Conservation (phyloP, 2,113 vertebrate genomes). For the Calonectris borealis region DNA sequence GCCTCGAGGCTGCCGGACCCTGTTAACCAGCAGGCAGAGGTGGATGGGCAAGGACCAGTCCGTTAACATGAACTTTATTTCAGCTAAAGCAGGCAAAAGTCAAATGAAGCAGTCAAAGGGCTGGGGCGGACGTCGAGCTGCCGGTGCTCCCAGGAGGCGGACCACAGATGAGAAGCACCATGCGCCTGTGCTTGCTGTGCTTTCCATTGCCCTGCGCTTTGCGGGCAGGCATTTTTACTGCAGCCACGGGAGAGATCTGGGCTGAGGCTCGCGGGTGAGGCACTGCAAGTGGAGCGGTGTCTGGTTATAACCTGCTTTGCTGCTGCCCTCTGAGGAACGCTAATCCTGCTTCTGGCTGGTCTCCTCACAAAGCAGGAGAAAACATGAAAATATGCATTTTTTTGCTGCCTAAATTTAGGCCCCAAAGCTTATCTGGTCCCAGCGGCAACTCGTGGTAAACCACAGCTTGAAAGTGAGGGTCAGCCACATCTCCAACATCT, state of each 20-base stretch:
- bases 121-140: background rate
- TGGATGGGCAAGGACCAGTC: background rate
- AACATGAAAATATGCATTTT: background rate
- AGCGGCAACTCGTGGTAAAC: background rate
- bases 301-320: background rate
- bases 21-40: background rate
- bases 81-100: background rate
- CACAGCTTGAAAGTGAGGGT: background rate
- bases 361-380: background rate
- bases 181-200: background rate
- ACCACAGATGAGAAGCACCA: rapidly evolving
- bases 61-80: rapidly evolving
- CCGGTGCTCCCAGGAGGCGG: background rate
- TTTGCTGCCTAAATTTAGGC: conserved; percentile 8
- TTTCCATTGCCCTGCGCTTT: background rate
- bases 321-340: background rate
- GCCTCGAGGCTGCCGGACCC: background rate
- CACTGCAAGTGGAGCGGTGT: rapidly evolving
- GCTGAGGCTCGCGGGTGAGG: background rate
- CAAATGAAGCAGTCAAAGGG: background rate
- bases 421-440: background rate
- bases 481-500: background rate
- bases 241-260: rapidly evolving
- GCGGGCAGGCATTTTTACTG: background rate
- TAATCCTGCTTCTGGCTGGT: background rate